These are phyloP conservation scores for Tokudaia muenninki DNA, from an alignment of 2,797 vertebrate genomes.

Conservation along the genomic window DNA sequence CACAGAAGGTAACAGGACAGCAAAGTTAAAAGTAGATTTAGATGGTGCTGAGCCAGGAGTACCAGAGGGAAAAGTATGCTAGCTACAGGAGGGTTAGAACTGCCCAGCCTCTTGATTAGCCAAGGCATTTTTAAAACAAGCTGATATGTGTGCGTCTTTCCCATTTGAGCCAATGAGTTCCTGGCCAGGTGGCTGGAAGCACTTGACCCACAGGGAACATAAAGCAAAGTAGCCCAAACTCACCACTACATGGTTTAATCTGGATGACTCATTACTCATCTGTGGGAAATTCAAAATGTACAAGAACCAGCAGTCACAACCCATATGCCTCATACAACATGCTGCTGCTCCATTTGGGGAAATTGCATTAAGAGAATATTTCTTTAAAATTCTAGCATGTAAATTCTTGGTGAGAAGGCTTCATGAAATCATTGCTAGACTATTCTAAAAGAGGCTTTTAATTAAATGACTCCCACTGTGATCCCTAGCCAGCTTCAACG, in stretches of 20 bases:
- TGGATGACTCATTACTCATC: constrained; percentile 87
- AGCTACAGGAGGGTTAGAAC: too few relatives aligned
- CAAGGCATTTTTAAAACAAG: too few relatives aligned
- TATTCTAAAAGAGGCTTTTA: constrained; percentile 93
- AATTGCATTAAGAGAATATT: constrained; percentile 94
- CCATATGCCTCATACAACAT: constrained; percentile 95
- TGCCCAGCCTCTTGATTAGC: too few relatives aligned
- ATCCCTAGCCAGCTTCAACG: constrained; percentile 95
- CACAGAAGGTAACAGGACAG: too few relatives aligned
- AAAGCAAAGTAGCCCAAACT: too few relatives aligned
- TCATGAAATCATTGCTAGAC: constrained; percentile 97
- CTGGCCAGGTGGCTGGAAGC: too few relatives aligned
- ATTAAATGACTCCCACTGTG: constrained; percentile 95
- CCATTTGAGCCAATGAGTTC: too few relatives aligned
- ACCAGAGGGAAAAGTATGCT: too few relatives aligned
- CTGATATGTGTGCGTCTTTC: too few relatives aligned
- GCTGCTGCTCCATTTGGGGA: constrained; percentile 96
- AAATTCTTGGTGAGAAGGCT: constrained; percentile 95
- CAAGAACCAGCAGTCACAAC: constrained; percentile 98
- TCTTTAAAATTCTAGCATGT: constrained; percentile 89
- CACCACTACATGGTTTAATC: constrained; percentile 82
- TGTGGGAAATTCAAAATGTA: constrained; percentile 94
- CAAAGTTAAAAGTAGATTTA: too few relatives aligned
- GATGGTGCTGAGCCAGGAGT: too few relatives aligned
- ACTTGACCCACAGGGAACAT: too few relatives aligned